Evolutionary conservation across 2,888 invertebrate species (phyloP), one percentile per base, ranked within the genome.

Genomic region (Tachina lurida): DNA sequence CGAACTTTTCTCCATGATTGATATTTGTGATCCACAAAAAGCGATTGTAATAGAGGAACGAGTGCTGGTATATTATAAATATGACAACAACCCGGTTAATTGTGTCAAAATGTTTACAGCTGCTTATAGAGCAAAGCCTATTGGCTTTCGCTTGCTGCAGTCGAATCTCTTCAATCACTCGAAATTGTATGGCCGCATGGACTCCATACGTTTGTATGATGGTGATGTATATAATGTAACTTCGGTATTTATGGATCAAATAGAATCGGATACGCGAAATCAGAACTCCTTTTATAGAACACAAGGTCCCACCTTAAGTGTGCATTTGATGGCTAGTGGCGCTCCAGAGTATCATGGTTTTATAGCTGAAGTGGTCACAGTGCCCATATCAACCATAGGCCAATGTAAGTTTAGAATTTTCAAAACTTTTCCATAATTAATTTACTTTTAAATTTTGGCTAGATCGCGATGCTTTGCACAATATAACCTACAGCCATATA

Each of bases 51-150:
- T 99, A 2, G 97, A 98, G 91, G 98, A 99, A 91, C 94, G 99
- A 65, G 95, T 99, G 8, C 93, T 99, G 0, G 91, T 99, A 22
- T 99, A 98, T 91, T 99, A 98, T 93, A 99, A 99, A 92, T 99
- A 99, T 90, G 98, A 98, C 90, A 98, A 98, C 89, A 96, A 96
- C 91, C 97, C 98, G 0, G 97, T 98, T 0, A 99, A 99, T 91
- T 99, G 99, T 91, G 97, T 99, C 0, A 99, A 99, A 93, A 98
- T 99, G 88, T 98, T 99, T 91, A 96, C 96, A 78, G 97, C 98
- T 85, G 95, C 95, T 84, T 97, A 95, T 90, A 95, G 96, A 86
- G 95, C 97, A 0, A 98, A 98, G 91, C 96, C 96, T 15, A 95
- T 99, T 89, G 98, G 98, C 10, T 96, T 99, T 89, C 94, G 98